These are phyloP conservation scores for Drosophila willistoni DNA, from an alignment of 1,140 invertebrate species.

Conservation along the genomic window DNA sequence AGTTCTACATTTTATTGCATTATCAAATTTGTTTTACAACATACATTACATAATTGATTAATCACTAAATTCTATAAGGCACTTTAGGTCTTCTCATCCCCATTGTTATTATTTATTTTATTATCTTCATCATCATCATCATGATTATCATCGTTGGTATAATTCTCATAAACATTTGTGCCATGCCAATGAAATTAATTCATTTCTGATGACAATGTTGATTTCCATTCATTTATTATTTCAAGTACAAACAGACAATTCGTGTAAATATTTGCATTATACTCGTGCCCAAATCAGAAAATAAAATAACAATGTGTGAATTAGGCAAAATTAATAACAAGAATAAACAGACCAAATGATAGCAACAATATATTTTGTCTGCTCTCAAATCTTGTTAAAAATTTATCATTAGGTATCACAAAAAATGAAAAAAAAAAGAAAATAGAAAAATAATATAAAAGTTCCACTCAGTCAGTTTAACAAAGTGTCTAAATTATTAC, in stretches of 20 bases:
- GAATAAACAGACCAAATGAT: conserved; percentile 51
- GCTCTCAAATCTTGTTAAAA: neutral
- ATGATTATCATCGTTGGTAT: neutral
- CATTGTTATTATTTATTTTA: neutral
- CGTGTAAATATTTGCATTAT: conserved; percentile 56
- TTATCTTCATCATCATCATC: too few species aligned
- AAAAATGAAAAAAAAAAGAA: too few species aligned
- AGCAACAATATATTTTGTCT: conserved; percentile 23
- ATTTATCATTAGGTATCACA: neutral
- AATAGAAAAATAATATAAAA: neutral
- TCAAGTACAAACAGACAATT: conserved; percentile 31
- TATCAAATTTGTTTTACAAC: neutral
- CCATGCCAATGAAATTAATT: conserved; percentile 22
- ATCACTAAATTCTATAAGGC: conserved; percentile 3
- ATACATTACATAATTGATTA: neutral
- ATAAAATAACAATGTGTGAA: conserved; percentile 54
- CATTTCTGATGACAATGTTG: conserved; percentile 45
- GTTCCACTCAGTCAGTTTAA: conserved; percentile 8
- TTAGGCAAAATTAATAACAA: conserved; percentile 51
- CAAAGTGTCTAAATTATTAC: conserved; percentile 6
- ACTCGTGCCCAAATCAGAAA: conserved; percentile 36
- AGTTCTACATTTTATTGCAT: neutral
- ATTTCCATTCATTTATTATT: conserved; percentile 42
- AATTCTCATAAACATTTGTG: neutral
- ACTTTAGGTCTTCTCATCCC: neutral